Evolutionary conservation across 2,888 invertebrate species (phyloP), one percentile per base, ranked within the genome.

Genomic region (Acrobasis repandana): DNA sequence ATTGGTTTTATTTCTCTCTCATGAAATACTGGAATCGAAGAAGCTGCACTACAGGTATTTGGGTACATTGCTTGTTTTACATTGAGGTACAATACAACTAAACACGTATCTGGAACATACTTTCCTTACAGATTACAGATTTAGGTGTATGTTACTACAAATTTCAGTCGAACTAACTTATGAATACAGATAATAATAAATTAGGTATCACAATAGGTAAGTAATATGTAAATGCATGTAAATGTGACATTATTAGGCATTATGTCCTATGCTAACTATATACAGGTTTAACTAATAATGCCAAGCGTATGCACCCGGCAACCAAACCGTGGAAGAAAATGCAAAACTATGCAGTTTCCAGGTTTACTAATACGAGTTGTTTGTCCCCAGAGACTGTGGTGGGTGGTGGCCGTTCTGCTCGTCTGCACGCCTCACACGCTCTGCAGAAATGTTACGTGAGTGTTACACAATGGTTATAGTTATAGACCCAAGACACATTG

Each of bases 371-470:
- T 66, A 43, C 11, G 47, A 16, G 18, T 10, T 62, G 62, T 74
- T 52, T 54, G 67, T 79, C 82, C 79, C 71, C 89, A 91, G 91
- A 86, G 86, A 74, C 64, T 86, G 67, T 85, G 84, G 82, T 88
- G 85, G 79, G 72, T 84, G 71, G 80, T 79, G 62, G 73, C 80
- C 60, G 80, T 80, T 59, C 67, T 89, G 64, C 73, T 90, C 61
- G 67, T 86, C 63, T 83, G 85, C 79, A 72, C 76, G 20, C 82
- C 82, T 47, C 75, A 79, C 69, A 70, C 80, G 72, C 77, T 84
- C 63, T 76, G 83, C 67, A 77, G 85, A 64, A 83, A 90, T 70
- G 83, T 88, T 72, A 90, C 90, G 91, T 91, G 70, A 91, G 91
- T 88, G 47, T 47, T 59, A 52, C 56, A 54, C 62, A 49, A 51